Evolutionary conservation across 1,140 invertebrate species (phyloP), one percentile per base, ranked within the genome.

Genomic region (Copidosoma floridanum): DNA sequence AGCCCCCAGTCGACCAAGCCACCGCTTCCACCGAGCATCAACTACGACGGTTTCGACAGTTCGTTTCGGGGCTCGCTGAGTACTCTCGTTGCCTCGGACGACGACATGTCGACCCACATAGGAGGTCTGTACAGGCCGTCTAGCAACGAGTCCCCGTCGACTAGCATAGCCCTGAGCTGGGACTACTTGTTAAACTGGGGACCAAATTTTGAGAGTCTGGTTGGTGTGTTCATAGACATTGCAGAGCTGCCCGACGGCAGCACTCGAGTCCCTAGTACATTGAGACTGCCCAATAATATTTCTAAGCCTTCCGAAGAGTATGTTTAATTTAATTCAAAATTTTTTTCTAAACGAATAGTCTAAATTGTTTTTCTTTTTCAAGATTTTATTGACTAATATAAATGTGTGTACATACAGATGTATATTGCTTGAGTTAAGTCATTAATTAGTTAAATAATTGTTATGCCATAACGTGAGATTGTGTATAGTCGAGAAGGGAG

Each of bases 211-310:
- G 92, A 97, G 76, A 95, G 90, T 74, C 84, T 97, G 69, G 92
- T 95, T 46, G 94, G 94, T 1, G 94, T 98, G 37, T 97, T 97
- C 71, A 95, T 94, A 81, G 95, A 98, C 75, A 97, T 98, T 69
- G 94, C 93, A 14, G 91, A 96, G 79, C 78, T 98, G 64, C 94
- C 94, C 1, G 92, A 95, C 73, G 86, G 85, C 57, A 85, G 88
- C 38, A 88, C 85, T 71, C 78, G 87, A 63, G 84, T 83, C 18
- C 82, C 86, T 68, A 82, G 85, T 67, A 83, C 82, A 56, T 73
- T 88, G 64, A 81, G 88, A 78, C 81, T 88, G 63, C 85, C 88
- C 54, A 83, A 85, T 53, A 85, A 81, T 68, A 86, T 85, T 56
- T 84, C 86, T 47, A 90, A 91, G 77, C 87, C 89, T 44, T 89